These are phyloP conservation scores for Gila orcuttii DNA, from an alignment of 2,113 vertebrate genomes.

Conservation along the genomic window DNA sequence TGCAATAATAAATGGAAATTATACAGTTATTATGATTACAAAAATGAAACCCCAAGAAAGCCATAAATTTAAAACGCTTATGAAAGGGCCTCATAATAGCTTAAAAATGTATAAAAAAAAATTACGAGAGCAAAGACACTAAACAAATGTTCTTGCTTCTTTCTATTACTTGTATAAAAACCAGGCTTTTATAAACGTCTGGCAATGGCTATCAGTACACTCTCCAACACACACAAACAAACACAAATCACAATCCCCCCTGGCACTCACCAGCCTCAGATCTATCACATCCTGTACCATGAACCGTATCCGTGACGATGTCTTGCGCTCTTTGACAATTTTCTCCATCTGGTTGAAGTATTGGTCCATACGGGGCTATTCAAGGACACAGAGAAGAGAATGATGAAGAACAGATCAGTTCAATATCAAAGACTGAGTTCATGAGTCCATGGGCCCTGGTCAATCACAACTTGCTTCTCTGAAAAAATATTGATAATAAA, in stretches of 20 bases:
- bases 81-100: background rate
- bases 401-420: slow-evolving; percentile 38
- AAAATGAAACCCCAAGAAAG: background rate
- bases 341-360: slow-evolving; percentile 99
- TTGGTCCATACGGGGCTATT: slow-evolving; percentile 97
- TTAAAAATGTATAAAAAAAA: background rate
- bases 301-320: slow-evolving; percentile 94
- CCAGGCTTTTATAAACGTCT: slow-evolving; percentile 4
- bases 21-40: background rate
- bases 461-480: background rate
- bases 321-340: slow-evolving; percentile 98
- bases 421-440: background rate
- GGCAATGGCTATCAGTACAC: slow-evolving; percentile 1
- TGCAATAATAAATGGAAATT: background rate
- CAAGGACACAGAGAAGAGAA: slow-evolving; percentile 36
- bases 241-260: background rate
- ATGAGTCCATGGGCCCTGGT: background rate
- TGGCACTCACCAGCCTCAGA: slow-evolving; percentile 84
- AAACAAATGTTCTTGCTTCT: slow-evolving; percentile 1
- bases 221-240: slow-evolving; percentile 11
- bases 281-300: slow-evolving; percentile 97
- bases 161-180: background rate
- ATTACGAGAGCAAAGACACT: background rate
- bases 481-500: background rate
- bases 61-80: background rate